Evolutionary conservation across 2,797 vertebrate species (phyloP).

Genomic region (Natrix natrix): DNA sequence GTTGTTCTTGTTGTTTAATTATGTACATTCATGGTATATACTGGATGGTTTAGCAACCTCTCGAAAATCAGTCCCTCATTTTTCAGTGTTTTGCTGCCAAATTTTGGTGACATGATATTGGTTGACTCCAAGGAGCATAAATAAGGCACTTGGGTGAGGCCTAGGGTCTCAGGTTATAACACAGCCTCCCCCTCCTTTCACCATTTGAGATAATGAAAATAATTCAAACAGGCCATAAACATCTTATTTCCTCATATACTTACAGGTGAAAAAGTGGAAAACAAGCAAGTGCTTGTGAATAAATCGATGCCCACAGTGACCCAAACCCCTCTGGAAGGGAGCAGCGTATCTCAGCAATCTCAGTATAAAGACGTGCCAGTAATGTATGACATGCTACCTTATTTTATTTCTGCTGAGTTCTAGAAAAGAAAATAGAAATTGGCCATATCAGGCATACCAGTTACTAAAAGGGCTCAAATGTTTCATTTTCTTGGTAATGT

Average conservation of each 20-base stretch:
- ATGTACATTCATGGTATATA: not conserved
- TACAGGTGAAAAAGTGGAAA: constrained; percentile 94
- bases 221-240: not conserved
- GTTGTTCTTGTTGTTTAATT: not conserved
- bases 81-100: not conserved
- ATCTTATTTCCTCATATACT: not conserved
- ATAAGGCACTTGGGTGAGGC: not conserved
- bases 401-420: not conserved
- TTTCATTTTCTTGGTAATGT: not conserved
- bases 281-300: constrained; percentile 96
- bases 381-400: constrained; percentile 76
- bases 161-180: not conserved
- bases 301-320: constrained; percentile 99
- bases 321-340: constrained; percentile 95
- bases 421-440: constrained; percentile 15
- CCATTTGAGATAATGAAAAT: not conserved
- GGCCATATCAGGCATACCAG: not conserved
- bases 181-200: not conserved
- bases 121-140: not conserved
- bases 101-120: not conserved
- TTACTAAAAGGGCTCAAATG: not conserved
- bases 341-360: constrained; percentile 86
- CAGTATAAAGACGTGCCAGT: constrained; percentile 96
- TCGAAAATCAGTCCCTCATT: not conserved
- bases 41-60: not conserved